Conservation (phyloP, 2,797 vertebrate genomes). For the Varecia variegata region DNA sequence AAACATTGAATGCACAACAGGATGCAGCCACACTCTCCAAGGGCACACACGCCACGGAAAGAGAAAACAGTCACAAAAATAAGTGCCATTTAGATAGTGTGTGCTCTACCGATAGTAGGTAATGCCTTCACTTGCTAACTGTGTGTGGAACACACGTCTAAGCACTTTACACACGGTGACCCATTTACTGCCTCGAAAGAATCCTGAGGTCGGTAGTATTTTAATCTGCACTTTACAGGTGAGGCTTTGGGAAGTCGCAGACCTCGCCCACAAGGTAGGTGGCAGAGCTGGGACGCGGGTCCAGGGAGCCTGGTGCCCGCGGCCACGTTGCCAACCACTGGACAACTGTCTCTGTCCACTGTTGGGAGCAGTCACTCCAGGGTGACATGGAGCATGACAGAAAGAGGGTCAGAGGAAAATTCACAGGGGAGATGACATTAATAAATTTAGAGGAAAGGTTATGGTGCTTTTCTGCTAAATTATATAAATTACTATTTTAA, state of each 20-base stretch:
- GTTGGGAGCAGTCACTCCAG: background rate
- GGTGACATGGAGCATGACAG: too few relatives aligned
- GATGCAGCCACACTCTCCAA: background rate
- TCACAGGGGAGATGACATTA: background rate
- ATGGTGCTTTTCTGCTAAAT: background rate
- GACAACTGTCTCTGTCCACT: fast-evolving
- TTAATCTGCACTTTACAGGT: background rate
- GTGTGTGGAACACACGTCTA: background rate
- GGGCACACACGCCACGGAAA: background rate
- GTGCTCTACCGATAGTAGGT: background rate
- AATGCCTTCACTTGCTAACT: background rate
- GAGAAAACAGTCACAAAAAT: background rate
- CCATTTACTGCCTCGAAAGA: background rate
- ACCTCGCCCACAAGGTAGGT: background rate
- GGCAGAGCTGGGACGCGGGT: background rate
- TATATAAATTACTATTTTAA: constrained; percentile 9
- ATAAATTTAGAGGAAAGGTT: background rate
- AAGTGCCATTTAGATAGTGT: background rate
- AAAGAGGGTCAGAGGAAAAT: background rate
- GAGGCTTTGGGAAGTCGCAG: background rate
- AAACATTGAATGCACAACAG: background rate
- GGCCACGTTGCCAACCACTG: too few relatives aligned
- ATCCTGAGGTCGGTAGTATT: background rate
- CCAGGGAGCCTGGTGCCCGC: background rate
- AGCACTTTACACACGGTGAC: background rate